Conservation (phyloP, 2,797 vertebrate species). For the Gorsachius magnificus region DNA sequence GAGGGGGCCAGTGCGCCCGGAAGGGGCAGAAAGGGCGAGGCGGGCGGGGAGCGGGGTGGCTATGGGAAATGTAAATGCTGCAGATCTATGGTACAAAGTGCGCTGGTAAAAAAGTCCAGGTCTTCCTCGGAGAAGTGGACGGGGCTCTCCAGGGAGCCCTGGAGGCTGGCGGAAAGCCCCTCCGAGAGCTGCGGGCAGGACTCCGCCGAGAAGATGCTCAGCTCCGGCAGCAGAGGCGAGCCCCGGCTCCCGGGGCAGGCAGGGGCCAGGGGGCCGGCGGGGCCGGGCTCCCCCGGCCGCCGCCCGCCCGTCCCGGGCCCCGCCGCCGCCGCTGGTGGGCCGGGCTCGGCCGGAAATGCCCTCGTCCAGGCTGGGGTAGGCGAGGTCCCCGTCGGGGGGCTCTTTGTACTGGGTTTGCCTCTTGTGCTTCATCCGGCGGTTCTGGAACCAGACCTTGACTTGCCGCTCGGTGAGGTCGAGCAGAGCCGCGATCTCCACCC, state of each 20-base stretch:
- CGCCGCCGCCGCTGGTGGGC: too few relatives aligned
- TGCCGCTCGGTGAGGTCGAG: constrained; percentile 88
- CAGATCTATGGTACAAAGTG: constrained; percentile 91
- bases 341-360: too few relatives aligned
- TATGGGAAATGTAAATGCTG: constrained; percentile 80
- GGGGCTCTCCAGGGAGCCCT: constrained; percentile 85
- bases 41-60: background rate
- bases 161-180: constrained; percentile 81
- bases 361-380: constrained; percentile 56
- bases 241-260: constrained; percentile 76
- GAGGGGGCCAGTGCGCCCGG: too few relatives aligned
- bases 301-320: too few relatives aligned
- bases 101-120: constrained; percentile 92
- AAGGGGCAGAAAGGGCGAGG: background rate
- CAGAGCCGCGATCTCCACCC: constrained; percentile 87
- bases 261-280: constrained; percentile 59
- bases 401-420: constrained; percentile 85
- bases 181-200: constrained; percentile 81
- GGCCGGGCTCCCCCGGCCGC: constrained; percentile 49
- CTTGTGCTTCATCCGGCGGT: constrained; percentile 91
- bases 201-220: constrained; percentile 84
- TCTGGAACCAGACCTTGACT: constrained; percentile 92
- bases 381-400: constrained; percentile 78
- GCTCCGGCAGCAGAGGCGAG: constrained; percentile 80
- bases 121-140: constrained; percentile 92